Conservation (phyloP, 2,888 invertebrate genomes). For the Glaucopsyche alexis region DNA sequence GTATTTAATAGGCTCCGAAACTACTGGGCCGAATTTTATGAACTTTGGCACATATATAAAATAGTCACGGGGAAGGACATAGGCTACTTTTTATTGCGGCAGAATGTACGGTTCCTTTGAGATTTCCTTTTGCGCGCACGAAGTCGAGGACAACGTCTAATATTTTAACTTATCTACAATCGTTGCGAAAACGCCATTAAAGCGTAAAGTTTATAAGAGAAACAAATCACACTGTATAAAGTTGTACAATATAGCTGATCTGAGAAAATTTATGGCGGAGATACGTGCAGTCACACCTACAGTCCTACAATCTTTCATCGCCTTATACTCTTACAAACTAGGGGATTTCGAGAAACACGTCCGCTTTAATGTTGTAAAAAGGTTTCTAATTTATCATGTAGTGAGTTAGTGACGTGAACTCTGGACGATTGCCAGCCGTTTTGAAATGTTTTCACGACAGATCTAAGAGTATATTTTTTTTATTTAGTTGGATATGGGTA, state of each 20-base stretch:
- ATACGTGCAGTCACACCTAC: background rate
- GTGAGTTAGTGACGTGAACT: background rate
- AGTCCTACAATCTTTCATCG: slow-evolving; percentile 3
- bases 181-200: background rate
- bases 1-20: too few relatives aligned
- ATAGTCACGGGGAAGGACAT: too few relatives aligned
- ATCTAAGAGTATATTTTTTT: too few relatives aligned
- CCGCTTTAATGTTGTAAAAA: slow-evolving; percentile 8
- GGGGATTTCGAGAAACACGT: slow-evolving; percentile 3
- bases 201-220: background rate
- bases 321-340: slow-evolving; percentile 7
- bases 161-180: too few relatives aligned
- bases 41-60: too few relatives aligned
- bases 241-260: background rate
- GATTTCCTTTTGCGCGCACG: too few relatives aligned
- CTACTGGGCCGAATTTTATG: too few relatives aligned
- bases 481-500: too few relatives aligned
- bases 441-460: background rate
- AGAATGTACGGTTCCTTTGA: too few relatives aligned
- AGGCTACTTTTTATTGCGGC: too few relatives aligned
- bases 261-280: background rate
- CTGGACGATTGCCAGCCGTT: slow-evolving; percentile 6
- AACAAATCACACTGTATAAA: slow-evolving; percentile 10
- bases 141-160: too few relatives aligned
- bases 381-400: slow-evolving; percentile 13